Conservation (phyloP, 2,888 invertebrate species). For the Lasius fuliginosus region DNA sequence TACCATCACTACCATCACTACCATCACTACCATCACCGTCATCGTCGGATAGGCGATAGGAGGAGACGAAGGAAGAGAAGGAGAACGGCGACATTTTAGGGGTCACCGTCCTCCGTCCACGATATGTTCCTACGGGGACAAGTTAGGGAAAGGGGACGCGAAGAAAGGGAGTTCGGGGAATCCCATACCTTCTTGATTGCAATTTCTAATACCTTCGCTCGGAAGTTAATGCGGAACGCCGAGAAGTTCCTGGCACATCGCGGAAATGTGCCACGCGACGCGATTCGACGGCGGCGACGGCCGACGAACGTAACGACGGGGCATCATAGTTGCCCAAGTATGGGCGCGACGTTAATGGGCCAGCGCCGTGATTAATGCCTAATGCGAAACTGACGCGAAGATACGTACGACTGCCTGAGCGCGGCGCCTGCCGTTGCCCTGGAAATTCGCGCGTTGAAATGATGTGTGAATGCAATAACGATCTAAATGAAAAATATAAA, state of each 20-base stretch:
- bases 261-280: constrained; percentile 57
- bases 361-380: constrained; percentile 41
- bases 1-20: constrained; percentile 34
- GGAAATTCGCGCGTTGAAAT: neutral
- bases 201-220: constrained; percentile 56
- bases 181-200: constrained; percentile 53
- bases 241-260: constrained; percentile 47
- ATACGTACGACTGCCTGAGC: neutral
- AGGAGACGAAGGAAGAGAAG: constrained; percentile 28
- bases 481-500: neutral
- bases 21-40: constrained; percentile 20
- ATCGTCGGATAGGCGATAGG: constrained; percentile 28
- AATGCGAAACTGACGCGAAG: constrained; percentile 47
- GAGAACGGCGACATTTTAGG: constrained; percentile 75
- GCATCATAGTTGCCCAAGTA: constrained; percentile 47
- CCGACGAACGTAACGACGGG: constrained; percentile 39
- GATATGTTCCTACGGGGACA: constrained; percentile 48
- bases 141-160: constrained; percentile 16
- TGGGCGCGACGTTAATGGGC: constrained; percentile 52
- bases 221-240: constrained; percentile 52
- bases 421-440: neutral
- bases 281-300: constrained; percentile 51
- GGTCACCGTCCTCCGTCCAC: constrained; percentile 72
- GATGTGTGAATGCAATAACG: constrained; percentile 12
- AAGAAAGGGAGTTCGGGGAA: constrained; percentile 13